Conservation (phyloP, 2,888 invertebrate species). For the Augochlorella aurata region DNA sequence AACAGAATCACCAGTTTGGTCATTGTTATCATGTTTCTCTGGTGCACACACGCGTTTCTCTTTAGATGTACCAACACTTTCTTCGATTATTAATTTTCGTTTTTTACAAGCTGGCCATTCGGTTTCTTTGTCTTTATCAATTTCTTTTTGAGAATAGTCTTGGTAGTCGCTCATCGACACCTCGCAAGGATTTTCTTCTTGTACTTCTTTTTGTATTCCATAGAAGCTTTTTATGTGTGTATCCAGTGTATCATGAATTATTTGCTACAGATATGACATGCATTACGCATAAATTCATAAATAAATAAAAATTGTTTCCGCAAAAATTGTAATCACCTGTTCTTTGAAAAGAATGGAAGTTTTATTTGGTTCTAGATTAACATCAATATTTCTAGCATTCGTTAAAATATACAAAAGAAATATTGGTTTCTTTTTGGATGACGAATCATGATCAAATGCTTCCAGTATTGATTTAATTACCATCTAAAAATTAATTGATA, state of each 20-base stretch:
- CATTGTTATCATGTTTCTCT: constrained; percentile 6
- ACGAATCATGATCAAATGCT: constrained; percentile 77
- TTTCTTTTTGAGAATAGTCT: constrained; percentile 30
- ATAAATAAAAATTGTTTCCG: constrained; percentile 20
- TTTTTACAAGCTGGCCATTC: constrained; percentile 69
- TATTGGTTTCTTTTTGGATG: constrained; percentile 81
- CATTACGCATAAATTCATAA: constrained; percentile 14
- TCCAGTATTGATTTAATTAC: constrained; percentile 80
- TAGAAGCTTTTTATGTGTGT: constrained; percentile 73
- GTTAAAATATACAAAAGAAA: constrained; percentile 82
- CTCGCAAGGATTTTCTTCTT: constrained; percentile 42
- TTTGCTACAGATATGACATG: constrained; percentile 60
- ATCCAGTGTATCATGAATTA: constrained; percentile 69
- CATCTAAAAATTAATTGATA: constrained; percentile 75
- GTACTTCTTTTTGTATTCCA: constrained; percentile 59
- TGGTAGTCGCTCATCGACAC: constrained; percentile 46
- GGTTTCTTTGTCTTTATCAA: constrained; percentile 27
- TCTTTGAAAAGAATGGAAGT: constrained; percentile 83
- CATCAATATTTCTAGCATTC: constrained; percentile 82
- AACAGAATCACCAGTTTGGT: not conserved
- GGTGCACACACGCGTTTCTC: not conserved
- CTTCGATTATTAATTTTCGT: constrained; percentile 57
- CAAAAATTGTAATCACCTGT: constrained; percentile 77
- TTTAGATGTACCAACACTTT: not conserved
- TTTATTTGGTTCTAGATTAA: constrained; percentile 86